Base-by-base conservation (phyloP, 2,888 invertebrate species). In the Synergus umbraculus region DNA sequence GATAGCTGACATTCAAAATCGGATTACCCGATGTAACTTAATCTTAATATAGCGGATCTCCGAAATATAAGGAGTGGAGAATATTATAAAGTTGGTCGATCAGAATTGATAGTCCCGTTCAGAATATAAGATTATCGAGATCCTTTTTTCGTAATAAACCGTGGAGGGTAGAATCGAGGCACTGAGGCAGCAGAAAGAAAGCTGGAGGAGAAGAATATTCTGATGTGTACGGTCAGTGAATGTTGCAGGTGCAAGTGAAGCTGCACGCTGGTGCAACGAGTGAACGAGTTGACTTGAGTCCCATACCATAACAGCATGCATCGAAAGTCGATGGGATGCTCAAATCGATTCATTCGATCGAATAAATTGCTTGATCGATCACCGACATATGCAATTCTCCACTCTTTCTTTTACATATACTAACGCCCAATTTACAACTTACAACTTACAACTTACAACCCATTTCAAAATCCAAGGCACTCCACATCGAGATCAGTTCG, bases 301-400 rank as follows among this genome's bases (percentile, higher is more conserved):
- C 69, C 49, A 29, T 49, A 18, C 69, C 46, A 22, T 69, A 69
- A 18, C 44, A 18, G 18, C 29, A 15, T 29, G 13, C 69, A 66
- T 66, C 15, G 49, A 54, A 12, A 54, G 15, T 18, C 29, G 13
- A 63, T 63, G 63, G 69, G 69, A 73, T 73, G 49, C 69, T 73
- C 37, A 37, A 73, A 54, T 73, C 73, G 73, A 54, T 73, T 73
- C 73, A 73, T 54, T 73, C 73, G 73, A 73, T 73, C 54, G 73
- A 73, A 73, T 73, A 73, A 73, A 54, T 73, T 73, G 49, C 73
- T 49, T 41, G 73, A 73, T 73, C 37, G 73, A 73, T 73, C 73
- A 58, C 54, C 73, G 49, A 73, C 54, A 73, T 73, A 73, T 73
- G 73, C 54, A 46, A 73, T 54, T 73, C 22, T 46, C 44, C 67